Evolutionary conservation across 2,113 vertebrate genomes (phyloP), one percentile per base, ranked within the genome.

Genomic region (Anseranas semipalmata): DNA sequence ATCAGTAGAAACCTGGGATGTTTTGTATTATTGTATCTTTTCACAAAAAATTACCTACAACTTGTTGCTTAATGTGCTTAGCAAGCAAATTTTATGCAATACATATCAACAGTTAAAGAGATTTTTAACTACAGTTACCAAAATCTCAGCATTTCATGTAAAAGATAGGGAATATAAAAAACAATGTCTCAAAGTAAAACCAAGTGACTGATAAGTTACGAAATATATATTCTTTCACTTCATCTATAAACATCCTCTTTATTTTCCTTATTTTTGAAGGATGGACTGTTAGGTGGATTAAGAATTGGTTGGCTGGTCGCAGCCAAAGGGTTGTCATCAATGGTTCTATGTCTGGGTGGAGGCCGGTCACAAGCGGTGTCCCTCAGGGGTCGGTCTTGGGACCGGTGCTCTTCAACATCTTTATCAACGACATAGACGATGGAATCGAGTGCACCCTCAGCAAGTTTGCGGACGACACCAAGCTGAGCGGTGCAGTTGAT

Each of bases 61-160:
- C 46, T 33, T 35, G 21, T 65, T 74, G 25, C 35, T 80, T 81
- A 24, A 59, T 17, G 10, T 53, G 67, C 55, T 80, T 86, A 77
- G 55, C 43, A 90, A 92, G 53, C 67, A 65, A 46, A 87, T 88
- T 85, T 85, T 90, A 90, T 83, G 70, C 70, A 91, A 67, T 58
- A 87, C 28, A 28, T 46, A 74, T 68, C 73, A 85, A 81, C 45
- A 75, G 58, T 46, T 96, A 96, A 97, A 95, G 91, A 95, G 90
- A 46, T 52, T 17, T 82, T 76, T 58, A 85, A 59, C 53, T 84
- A 58, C 37, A 52, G 30, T 27, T 78, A 60, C n/a, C 10, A 1
- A 76, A 76, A 85, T 59, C 75, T 81, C 58, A 46, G 12, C 33
- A 28, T 66, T 86, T 66, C 39, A 52, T 22, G 10, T 50, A 62